Conservation (phyloP, 1,140 invertebrate species). For the Monochamus saltuarius region DNA sequence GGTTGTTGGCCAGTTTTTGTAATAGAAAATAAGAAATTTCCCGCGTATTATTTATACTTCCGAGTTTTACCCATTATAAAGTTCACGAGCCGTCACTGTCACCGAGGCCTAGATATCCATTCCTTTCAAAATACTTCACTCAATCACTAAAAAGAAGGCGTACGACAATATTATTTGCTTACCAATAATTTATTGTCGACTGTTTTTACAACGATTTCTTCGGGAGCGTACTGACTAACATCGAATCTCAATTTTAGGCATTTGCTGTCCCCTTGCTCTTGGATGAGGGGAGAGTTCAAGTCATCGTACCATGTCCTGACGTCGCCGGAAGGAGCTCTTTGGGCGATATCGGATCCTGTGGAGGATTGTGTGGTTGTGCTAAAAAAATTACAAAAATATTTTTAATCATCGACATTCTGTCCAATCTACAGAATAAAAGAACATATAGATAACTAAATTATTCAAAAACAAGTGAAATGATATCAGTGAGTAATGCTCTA, state of each 20-base stretch:
- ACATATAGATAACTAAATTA: too few species aligned
- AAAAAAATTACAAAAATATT: slow-evolving; percentile 30
- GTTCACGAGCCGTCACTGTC: too few species aligned
- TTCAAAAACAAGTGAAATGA: too few species aligned
- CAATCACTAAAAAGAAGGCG: too few species aligned
- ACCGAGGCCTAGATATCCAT: too few species aligned
- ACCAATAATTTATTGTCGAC: slow-evolving; percentile 95
- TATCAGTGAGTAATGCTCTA: neutral
- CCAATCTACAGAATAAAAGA: neutral
- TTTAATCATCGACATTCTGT: neutral
- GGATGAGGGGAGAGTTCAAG: slow-evolving; percentile 88
- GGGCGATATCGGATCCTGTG: slow-evolving; percentile 56
- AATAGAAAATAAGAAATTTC: too few species aligned
- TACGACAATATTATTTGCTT: slow-evolving; percentile 51
- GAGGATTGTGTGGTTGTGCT: slow-evolving; percentile 62
- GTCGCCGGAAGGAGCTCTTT: slow-evolving; percentile 52
- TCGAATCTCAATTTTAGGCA: slow-evolving; percentile 89
- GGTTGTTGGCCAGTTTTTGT: too few species aligned
- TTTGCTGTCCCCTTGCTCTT: slow-evolving; percentile 86
- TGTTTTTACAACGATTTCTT: slow-evolving; percentile 95
- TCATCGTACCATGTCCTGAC: slow-evolving; percentile 70
- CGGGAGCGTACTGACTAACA: slow-evolving; percentile 90
- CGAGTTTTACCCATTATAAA: too few species aligned
- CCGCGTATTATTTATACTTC: too few species aligned
- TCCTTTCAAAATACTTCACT: too few species aligned